Evolutionary conservation across 2,113 vertebrate species (phyloP).

Genomic region (Gavia stellata): DNA sequence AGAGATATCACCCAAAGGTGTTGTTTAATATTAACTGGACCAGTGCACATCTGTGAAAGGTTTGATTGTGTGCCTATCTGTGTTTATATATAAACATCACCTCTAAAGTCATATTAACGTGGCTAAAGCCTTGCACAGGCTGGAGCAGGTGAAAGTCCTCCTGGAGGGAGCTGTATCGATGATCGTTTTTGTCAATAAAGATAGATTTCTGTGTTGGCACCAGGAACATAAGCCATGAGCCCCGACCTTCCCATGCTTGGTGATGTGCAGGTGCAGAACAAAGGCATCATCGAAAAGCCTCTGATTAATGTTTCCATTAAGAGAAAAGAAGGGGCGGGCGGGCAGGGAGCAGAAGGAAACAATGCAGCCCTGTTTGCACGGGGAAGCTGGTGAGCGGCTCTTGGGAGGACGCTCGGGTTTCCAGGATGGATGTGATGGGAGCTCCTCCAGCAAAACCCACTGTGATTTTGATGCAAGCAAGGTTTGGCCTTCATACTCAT

Average conservation of each 20-base stretch:
- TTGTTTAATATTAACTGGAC: conserved; percentile 29
- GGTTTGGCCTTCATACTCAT: not conserved
- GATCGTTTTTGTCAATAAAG: not conserved
- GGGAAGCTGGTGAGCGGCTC: not conserved
- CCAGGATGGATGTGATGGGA: not conserved
- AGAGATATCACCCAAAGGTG: not conserved
- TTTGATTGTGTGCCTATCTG: not conserved
- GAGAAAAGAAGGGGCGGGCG: not conserved
- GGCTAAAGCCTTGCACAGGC: not conserved
- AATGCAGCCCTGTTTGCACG: not conserved
- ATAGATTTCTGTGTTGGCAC: not conserved
- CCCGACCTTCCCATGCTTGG: not conserved
- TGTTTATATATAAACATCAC: not conserved
- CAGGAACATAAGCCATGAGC: not conserved
- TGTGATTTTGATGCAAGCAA: not conserved
- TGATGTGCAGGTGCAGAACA: not conserved
- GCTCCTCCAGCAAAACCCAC: not conserved
- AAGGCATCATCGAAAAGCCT: not conserved
- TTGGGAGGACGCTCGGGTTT: not conserved
- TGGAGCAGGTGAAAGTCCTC: conserved; percentile 24
- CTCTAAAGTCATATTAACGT: not conserved
- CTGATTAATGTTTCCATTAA: not conserved
- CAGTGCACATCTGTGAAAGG: not conserved
- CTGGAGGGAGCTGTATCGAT: not conserved
- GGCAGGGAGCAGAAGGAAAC: not conserved